Evolutionary conservation across 2,113 vertebrate genomes (phyloP), one percentile per base, ranked within the genome.

Genomic region (Ammodytes marinus): DNA sequence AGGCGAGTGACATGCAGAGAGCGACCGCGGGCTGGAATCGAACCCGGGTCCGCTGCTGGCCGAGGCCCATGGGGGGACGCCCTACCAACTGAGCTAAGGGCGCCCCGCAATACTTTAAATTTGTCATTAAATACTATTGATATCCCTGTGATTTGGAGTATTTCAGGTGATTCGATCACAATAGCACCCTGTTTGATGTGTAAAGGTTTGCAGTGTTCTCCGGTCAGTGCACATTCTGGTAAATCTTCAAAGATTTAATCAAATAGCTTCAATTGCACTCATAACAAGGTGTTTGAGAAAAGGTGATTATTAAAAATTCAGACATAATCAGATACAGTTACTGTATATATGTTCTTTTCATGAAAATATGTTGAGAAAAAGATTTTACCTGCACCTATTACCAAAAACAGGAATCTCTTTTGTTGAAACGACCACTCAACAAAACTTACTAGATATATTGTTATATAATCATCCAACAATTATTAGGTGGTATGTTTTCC

Each of bases 221-320:
- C 45, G 80, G 47, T 82, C 50, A 61, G 47, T 42, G 39, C 65
- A n/a, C 37, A 0, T 3, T 63, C 45, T 65, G 50, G 68, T 86
- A 42, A 64, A 35, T 67, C 52, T 2, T 70, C 35, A 65, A 39
- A 54, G 8, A 64, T 39, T 57, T 55, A 71, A 82, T 79, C 5
- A 69, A 64, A n/a, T 42, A 2, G 46, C 8, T 8, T 66, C 5
- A 42, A 3, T 11, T 17, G 11, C 5, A 40, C 12, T 71, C 4
- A 39, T 45, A 60, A 5, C 17, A 74, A 49, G 46, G 5, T 9
- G 35, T 58, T 42, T 42, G 13, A 17, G 7, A 8, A 60, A 27
- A 15, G 5, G 14, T 61, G 39, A 12, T 40, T 1, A 15, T 67
- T 37, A 19, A 8, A 15, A 59, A 45, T 67, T 60, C 12, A 53